phyloP scores from a whole-genome alignment of 2,888 invertebrate species.

The Limnephilus lunatus region DNA sequence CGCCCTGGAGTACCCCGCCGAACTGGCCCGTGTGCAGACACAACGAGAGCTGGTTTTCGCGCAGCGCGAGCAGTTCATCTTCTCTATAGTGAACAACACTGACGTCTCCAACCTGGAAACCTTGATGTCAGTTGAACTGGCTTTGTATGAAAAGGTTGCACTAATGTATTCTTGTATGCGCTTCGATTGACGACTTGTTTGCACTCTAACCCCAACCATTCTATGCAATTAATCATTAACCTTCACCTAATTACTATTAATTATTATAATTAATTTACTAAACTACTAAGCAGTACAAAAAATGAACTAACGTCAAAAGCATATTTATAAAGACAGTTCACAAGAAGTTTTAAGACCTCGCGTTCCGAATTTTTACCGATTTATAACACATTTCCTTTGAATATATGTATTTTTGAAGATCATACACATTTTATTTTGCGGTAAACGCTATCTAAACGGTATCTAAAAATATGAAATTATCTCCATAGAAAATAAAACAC shows the following conservation, averaged over 20 bases:
- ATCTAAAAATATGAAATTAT: too few relatives aligned
- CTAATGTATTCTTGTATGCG: conserved; percentile 49
- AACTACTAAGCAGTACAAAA: neutral
- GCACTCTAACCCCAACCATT: neutral
- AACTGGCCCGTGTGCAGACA: conserved; percentile 81
- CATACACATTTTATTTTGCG: too few relatives aligned
- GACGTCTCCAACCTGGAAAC: conserved; percentile 77
- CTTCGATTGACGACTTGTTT: neutral
- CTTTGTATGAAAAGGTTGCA: conserved; percentile 75
- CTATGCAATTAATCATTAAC: neutral
- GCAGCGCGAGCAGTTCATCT: conserved; percentile 79
- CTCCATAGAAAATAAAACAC: too few relatives aligned
- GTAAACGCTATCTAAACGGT: too few relatives aligned
- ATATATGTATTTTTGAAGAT: too few relatives aligned
- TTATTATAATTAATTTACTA: neutral
- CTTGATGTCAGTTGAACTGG: conserved; percentile 77
- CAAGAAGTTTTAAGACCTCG: too few relatives aligned
- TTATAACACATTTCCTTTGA: too few relatives aligned
- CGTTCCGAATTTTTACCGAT: too few relatives aligned
- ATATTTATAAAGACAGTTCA: neutral
- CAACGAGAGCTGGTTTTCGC: conserved; percentile 79
- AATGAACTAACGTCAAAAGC: neutral
- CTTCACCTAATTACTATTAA: neutral
- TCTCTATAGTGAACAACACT: conserved; percentile 79
- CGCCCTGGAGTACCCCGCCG: conserved; percentile 87